A percentile compares a stretch with the other conserved stretches of the same genome.
phyloP scores from a whole-genome alignment of 2,113 vertebrate species.

The Rhombomys opimus region DNA sequence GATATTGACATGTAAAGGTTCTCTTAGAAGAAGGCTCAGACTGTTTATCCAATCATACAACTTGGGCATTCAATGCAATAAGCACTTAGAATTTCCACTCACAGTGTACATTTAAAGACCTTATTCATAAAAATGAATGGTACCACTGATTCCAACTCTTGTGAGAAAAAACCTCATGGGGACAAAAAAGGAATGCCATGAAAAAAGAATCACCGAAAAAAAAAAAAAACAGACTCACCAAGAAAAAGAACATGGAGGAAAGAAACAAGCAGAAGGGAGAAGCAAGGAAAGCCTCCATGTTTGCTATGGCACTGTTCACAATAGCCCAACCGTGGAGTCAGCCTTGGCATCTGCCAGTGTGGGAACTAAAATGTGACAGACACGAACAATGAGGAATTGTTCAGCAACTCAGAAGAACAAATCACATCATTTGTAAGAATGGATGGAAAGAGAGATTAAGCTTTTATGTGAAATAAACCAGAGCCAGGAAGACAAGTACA shows the following conservation, averaged over 20 bases:
- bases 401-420: background rate
- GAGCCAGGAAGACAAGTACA: background rate
- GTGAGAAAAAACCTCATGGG: background rate
- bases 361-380: background rate
- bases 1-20: background rate
- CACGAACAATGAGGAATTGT: background rate
- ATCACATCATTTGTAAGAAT: background rate
- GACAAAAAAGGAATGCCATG: background rate
- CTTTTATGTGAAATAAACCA: background rate
- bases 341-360: background rate
- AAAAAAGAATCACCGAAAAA: background rate
- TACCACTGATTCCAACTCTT: background rate
- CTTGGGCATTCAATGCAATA: background rate
- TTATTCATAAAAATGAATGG: constrained; percentile 10
- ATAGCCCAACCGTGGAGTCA: background rate
- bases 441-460: background rate
- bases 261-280: background rate
- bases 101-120: background rate
- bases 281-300: background rate
- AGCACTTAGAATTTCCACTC: background rate
- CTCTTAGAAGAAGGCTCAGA: background rate
- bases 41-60: background rate
- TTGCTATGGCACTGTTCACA: background rate
- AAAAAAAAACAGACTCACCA: background rate
- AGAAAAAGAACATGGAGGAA: background rate